Evolutionary conservation across 2,797 vertebrate species (phyloP), one percentile per base, ranked within the genome.

Genomic region (Poecilia gillii): DNA sequence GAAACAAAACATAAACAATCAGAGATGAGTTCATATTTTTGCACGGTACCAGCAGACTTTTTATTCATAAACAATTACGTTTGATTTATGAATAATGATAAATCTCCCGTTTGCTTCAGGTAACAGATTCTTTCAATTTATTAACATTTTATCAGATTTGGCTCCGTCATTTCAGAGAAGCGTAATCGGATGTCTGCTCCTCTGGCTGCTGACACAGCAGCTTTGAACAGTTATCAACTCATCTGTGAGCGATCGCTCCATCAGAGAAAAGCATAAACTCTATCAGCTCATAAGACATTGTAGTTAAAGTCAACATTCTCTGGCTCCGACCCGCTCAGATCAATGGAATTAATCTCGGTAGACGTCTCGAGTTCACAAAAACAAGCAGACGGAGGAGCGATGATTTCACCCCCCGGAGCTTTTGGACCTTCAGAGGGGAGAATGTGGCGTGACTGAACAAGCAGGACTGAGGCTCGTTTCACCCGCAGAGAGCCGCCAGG

Each of bases 381-480:
- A 75, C n/a, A 78, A 55, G 71, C 23, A 13, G 6, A 46, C 4
- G 0, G 0, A 9, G 51, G 12, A 2, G 55, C 33, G 33, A 71
- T 28, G 23, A 45, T 45, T 45, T 78, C 62, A 3, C 51, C 78
- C 73, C 76, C 72, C 0, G 6, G 68, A 84, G 83, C 73, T 31
- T 31, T 57, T 79, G 82, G 79, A 79, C 81, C 87, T 84, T 90
- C 13, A 75, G 81, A n/a, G 20, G 46, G 47, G 77, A 85, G 85
- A 90, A 86, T 84, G 76, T 84, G 85, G 86, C 92, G 81, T 87
- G 93, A 93, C 89, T 79, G 46, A 86, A 92, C 93, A 91, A 79
- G 93, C 84, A 85, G 66, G 75, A 57, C 0, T 2, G 78, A 83
- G 78, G 84, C 6, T 83, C 45, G 82, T 87, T 93, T 70, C 62